Percentiles rank a stretch among this genome's conserved stretches.
Evolutionary conservation across 2,797 vertebrate genomes (phyloP).

Genomic region (Tokudaia muenninki): DNA sequence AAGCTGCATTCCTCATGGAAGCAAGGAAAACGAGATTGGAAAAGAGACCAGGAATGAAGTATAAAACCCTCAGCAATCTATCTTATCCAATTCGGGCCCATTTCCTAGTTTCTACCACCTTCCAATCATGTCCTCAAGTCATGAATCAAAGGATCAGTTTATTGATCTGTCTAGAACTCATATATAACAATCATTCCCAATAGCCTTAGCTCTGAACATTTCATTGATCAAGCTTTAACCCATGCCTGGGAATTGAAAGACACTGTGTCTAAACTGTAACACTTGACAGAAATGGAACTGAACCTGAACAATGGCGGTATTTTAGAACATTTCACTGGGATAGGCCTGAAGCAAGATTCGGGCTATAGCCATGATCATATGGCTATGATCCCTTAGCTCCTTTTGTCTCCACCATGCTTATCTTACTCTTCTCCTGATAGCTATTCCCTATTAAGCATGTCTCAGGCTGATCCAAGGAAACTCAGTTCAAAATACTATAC

Average conservation of each 20-base stretch:
- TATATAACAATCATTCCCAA: neutral
- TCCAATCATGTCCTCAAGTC: neutral
- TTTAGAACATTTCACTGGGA: neutral
- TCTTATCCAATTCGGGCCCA: neutral
- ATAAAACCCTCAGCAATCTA: neutral
- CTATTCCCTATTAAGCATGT: fast-evolving
- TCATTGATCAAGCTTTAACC: neutral
- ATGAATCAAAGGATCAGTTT: neutral
- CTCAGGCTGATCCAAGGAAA: neutral
- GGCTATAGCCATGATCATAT: too few species aligned
- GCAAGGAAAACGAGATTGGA: neutral
- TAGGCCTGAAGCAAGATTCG: neutral
- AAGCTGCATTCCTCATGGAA: neutral
- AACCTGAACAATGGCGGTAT: neutral
- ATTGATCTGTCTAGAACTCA: neutral
- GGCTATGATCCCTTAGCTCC: neutral
- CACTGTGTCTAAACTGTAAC: neutral
- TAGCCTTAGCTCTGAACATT: neutral
- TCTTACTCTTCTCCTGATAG: neutral
- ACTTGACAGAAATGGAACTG: neutral
- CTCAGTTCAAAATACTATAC: neutral
- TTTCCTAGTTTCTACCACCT: neutral
- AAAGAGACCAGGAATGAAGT: neutral
- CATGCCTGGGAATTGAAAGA: neutral
- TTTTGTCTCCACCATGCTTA: neutral